Evolutionary conservation across 1,140 invertebrate genomes (phyloP).

Genomic region (Panulirus ornatus): DNA sequence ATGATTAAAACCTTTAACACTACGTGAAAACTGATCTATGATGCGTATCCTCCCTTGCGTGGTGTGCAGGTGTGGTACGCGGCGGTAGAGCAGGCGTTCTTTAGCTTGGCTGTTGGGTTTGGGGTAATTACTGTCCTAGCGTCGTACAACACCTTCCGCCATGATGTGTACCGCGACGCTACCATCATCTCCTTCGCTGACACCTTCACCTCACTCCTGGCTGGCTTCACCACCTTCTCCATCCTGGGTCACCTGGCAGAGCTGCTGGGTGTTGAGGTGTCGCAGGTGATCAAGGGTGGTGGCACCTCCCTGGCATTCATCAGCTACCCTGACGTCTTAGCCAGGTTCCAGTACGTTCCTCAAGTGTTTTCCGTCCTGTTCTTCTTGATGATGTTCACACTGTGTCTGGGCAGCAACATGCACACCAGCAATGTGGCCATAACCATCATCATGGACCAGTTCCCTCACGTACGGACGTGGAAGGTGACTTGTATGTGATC

Average conservation of each 20-base stretch:
- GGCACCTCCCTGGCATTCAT: conserved; percentile 85
- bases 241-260: conserved; percentile 89
- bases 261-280: conserved; percentile 85
- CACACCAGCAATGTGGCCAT: conserved; percentile 78
- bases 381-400: conserved; percentile 80
- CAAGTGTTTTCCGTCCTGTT: conserved; percentile 79
- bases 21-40: too few relatives aligned
- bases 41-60: too few relatives aligned
- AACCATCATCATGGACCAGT: conserved; percentile 80
- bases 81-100: conserved; percentile 78
- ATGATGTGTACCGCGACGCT: conserved; percentile 81
- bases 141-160: conserved; percentile 79
- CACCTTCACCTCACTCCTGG: conserved; percentile 86
- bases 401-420: conserved; percentile 82
- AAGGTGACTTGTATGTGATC: conserved; percentile 86
- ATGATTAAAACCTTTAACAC: too few relatives aligned
- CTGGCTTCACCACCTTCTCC: conserved; percentile 92
- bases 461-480: conserved; percentile 80
- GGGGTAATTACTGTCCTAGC: conserved; percentile 78
- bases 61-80: conserved; percentile 78
- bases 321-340: conserved; percentile 91
- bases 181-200: conserved; percentile 80
- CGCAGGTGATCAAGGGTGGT: conserved; percentile 82
- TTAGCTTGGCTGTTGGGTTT: conserved; percentile 78
- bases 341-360: conserved; percentile 80